Evolutionary conservation across 1,140 invertebrate genomes (phyloP), one percentile per base, ranked within the genome.

Genomic region (Tetranychus urticae): DNA sequence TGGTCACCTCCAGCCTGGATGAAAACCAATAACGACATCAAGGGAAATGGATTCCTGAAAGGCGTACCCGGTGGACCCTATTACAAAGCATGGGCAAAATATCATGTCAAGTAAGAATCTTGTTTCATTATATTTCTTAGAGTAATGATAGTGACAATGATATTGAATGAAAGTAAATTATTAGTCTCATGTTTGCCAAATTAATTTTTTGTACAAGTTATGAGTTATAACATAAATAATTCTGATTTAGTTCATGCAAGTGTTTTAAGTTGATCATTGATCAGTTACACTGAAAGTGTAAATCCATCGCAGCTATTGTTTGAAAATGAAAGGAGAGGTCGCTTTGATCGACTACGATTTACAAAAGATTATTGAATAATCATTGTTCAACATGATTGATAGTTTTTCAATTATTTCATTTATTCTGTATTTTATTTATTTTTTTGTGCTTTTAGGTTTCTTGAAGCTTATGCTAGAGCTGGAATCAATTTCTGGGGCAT

Each of bases 1-100:
- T 94, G 90, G 90, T 82, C 82, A 58, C 78, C 89, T 0, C 91
- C 91, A 0, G 71, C 75, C 5, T 96, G 89, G 50, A 52, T 52
- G 50, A 94, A 94, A 89, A 96, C 94, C 73, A 83, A 80, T 0
- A 87, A 84, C 66, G 74, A 82, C 2, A 14, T 57, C 13, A 35
- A 57, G 0, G 13, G 14, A 14, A 23, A n/a, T 10, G 62, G 62
- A 13, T 31, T n/a, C 35, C 45, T 62, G 3, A 60, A 36, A 8
- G 62, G 62, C 4, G 23, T 50, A 45, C 39, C 48, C 6, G 45
- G 36, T 59, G 62, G 48, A 13, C 14, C n/a, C 10, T 62, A 59
- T 39, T 62, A 54, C 31, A 34, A 59, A 42, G 70, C 78, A 0
- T 92, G 80, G 74, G 85, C 85, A 0, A 74, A 88, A 66, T 92